Conservation (phyloP, 2,888 invertebrate species). For the Branchipolynoe longqiensis region DNA sequence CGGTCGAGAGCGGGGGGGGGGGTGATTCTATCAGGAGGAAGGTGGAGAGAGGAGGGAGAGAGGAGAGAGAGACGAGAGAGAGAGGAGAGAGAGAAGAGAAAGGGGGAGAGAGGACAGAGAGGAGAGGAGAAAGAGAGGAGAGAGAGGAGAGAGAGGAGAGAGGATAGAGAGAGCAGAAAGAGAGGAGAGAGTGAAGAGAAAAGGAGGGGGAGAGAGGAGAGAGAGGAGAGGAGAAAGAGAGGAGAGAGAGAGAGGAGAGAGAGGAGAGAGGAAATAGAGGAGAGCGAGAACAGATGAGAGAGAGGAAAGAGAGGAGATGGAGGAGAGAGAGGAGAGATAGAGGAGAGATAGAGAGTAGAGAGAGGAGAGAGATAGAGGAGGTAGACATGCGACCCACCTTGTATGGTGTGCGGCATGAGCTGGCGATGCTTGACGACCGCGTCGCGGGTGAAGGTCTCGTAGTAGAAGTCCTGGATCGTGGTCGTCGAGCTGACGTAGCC, state of each 20-base stretch:
- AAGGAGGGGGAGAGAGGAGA: neutral
- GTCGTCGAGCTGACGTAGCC: slow-evolving; percentile 44
- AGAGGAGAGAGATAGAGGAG: slow-evolving; percentile 12
- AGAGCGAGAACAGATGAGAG: neutral
- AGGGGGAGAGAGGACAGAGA: slow-evolving; percentile 34
- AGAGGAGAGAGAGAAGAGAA: neutral
- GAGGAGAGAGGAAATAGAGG: slow-evolving; percentile 1
- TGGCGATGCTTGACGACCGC: slow-evolving; percentile 46
- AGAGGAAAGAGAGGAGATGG: neutral
- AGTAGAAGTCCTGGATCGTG: slow-evolving; percentile 48
- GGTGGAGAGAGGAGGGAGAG: slow-evolving; percentile 32
- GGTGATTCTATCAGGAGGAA: too few relatives aligned
- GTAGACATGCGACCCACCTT: slow-evolving; percentile 6
- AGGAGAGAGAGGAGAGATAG: slow-evolving; percentile 9
- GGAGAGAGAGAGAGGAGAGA: slow-evolving; percentile 19
- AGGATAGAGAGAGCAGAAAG: neutral
- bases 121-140: neutral
- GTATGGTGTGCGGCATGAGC: slow-evolving; percentile 48
- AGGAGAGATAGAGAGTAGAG: slow-evolving; percentile 10
- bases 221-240: slow-evolving; percentile 5
- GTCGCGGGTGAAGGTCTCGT: slow-evolving; percentile 47
- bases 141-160: neutral
- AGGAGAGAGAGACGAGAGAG: neutral
- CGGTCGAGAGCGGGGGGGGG: too few relatives aligned
- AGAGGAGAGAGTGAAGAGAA: neutral